Base-by-base conservation (phyloP, 2,888 invertebrate species). In the Synergus umbraculus region DNA sequence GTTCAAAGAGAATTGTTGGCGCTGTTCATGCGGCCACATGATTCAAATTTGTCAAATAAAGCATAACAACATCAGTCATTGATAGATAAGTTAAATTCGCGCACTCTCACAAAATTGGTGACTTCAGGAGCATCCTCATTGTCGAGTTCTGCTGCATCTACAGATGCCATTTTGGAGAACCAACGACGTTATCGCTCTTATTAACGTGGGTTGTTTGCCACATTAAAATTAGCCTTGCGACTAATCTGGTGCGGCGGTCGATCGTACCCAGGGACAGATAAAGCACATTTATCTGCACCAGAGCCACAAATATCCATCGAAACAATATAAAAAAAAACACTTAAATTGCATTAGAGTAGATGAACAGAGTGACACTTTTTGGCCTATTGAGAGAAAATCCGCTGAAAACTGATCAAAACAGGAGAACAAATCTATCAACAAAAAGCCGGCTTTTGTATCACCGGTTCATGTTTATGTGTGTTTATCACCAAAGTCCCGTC, bases 1-100 rank as follows among this genome's bases (percentile, higher is more conserved):
- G 49, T 54, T 54, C 73, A 54, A 37, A n/a, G 73, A n/a, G 37
- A 73, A 73, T n/a, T 66, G 76, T 12, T 82, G 81, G 60, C 79
- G 81, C 65, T 82, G 82, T 67, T 77, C 76, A 44, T 81, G 81
- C 58, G 81, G 79, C 85, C 85, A 84, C 85, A 84, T 85, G 81
- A 54, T 78, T 76, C 29, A 29, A 3, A 46, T 49, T 60, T 12
- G 60, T 60, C 10, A 15, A 69, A 15, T 37, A 10, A 73, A n/a
- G 10, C 49, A 37, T 37, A 54, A 37, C 29, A n/a, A 44, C 44
- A 7, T n/a, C 1, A 43, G n/a, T 18, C 43, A 66, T 9, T 9
- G 10, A n/a, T 41, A n/a, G 66, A 49, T 0, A 54, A 73, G 29
- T 69, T 73, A n/a, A 18, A 44, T 4, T 54, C 10, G 49, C 29